Conservation (phyloP, 2,113 vertebrate genomes). For the Ammospiza nelsoni region DNA sequence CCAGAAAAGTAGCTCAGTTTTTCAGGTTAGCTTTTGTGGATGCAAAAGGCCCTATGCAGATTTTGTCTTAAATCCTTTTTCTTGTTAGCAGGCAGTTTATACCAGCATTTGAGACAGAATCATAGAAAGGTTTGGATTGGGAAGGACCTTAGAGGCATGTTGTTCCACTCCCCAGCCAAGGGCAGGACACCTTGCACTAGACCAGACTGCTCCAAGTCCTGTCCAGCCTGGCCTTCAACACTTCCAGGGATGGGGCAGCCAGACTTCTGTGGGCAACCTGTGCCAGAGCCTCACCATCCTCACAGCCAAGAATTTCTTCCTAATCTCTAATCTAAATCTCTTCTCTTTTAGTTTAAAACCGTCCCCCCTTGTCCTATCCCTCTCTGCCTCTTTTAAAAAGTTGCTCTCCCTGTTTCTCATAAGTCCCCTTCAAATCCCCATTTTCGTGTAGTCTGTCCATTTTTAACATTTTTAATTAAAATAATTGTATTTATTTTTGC, state of each 20-base stretch:
- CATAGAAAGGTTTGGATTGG: neutral
- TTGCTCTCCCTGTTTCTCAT: neutral
- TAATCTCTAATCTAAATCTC: neutral
- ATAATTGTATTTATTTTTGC: neutral
- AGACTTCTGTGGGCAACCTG: neutral
- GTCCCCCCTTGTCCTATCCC: neutral
- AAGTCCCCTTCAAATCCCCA: neutral
- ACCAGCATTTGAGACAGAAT: neutral
- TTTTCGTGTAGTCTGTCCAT: rapidly evolving
- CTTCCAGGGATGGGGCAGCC: neutral
- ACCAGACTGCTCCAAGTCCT: neutral
- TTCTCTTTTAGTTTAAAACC: neutral
- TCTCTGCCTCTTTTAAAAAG: neutral
- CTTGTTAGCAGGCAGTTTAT: neutral
- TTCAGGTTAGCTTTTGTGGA: neutral
- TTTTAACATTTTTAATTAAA: neutral
- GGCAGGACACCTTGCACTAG: neutral
- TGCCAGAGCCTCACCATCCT: neutral
- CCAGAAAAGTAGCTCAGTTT: neutral
- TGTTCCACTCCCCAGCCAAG: neutral
- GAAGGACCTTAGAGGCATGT: neutral
- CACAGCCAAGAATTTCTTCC: neutral
- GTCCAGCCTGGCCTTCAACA: neutral
- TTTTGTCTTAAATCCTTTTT: neutral
- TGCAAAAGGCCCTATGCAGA: neutral